phyloP scores from a whole-genome alignment of 2,797 vertebrate species.

The Sebastes kiyomatsui region DNA sequence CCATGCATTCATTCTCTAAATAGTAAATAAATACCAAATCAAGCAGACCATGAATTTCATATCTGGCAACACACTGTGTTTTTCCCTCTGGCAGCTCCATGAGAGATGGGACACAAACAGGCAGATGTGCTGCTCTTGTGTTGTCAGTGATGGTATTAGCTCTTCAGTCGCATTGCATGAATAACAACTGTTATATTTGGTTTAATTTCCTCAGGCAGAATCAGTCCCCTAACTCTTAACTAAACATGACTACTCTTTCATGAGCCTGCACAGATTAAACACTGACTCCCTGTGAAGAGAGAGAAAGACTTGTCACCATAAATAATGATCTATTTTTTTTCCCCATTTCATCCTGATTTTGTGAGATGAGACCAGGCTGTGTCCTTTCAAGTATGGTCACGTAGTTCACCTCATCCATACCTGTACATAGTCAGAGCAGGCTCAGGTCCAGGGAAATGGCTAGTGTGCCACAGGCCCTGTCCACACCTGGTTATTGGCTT shows the following conservation, averaged over 20 bases:
- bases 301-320: not conserved
- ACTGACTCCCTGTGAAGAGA: not conserved
- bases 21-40: conserved; percentile 2
- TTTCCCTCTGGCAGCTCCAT: conserved; percentile 15
- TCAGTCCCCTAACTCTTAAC: not conserved
- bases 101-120: conserved; percentile 17
- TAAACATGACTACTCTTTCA: conserved; percentile 8
- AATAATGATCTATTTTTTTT: not conserved
- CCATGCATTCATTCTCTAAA: conserved; percentile 25
- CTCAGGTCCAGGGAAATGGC: too few relatives aligned
- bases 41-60: conserved; percentile 7
- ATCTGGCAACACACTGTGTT: conserved; percentile 28
- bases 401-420: too few relatives aligned
- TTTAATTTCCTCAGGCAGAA: conserved; percentile 40
- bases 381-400: too few relatives aligned
- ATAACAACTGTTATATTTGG: conserved; percentile 48
- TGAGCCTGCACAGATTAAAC: not conserved
- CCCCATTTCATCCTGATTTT: not conserved
- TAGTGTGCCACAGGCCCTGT: too few relatives aligned
- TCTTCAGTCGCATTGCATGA: conserved; percentile 27
- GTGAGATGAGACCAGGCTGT: too few relatives aligned
- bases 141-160: conserved; percentile 2
- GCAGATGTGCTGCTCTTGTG: conserved; percentile 1
- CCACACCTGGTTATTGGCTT: too few relatives aligned
- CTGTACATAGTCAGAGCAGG: too few relatives aligned